Evolutionary conservation across 30 jellyfish, hydroid and myxozoan species (phyloP).

Genomic region (Hydractinia echinata): DNA sequence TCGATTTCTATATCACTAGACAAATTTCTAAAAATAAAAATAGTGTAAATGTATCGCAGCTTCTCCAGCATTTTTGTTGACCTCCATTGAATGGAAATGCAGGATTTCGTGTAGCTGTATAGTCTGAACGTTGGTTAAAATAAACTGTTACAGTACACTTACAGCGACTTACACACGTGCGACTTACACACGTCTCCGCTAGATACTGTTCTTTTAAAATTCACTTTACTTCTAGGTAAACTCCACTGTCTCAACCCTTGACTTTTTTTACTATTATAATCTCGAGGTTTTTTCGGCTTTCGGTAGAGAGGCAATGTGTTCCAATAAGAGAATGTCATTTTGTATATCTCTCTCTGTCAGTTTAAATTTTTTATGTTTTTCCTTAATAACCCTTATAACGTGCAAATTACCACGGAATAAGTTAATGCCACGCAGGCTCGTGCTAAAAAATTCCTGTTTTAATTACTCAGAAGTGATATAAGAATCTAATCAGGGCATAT

Average conservation of each 20-base stretch:
- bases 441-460: too few species aligned
- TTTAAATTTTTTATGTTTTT: too few species aligned
- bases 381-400: too few species aligned
- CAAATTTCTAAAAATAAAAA: neutral
- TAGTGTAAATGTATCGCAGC: neutral
- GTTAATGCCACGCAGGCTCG: too few species aligned
- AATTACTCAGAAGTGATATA: too few species aligned
- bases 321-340: neutral
- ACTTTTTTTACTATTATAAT: neutral
- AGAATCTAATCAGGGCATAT: too few species aligned
- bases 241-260: neutral
- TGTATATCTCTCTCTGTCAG: neutral
- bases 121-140: too few species aligned
- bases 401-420: too few species aligned
- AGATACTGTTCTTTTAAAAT: neutral
- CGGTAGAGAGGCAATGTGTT: neutral
- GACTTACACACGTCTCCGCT: neutral
- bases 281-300: neutral
- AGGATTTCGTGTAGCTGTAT: too few species aligned
- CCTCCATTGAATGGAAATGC: too few species aligned
- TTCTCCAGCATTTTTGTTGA: too few species aligned
- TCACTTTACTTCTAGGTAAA: neutral
- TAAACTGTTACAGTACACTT: too few species aligned
- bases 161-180: neutral
- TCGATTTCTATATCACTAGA: constrained; percentile 17